A percentile compares a stretch with the other conserved stretches of the same genome.
These are phyloP conservation scores for Ariolimax columbianus DNA, from an alignment of 2,888 invertebrate genomes.

Conservation along the genomic window DNA sequence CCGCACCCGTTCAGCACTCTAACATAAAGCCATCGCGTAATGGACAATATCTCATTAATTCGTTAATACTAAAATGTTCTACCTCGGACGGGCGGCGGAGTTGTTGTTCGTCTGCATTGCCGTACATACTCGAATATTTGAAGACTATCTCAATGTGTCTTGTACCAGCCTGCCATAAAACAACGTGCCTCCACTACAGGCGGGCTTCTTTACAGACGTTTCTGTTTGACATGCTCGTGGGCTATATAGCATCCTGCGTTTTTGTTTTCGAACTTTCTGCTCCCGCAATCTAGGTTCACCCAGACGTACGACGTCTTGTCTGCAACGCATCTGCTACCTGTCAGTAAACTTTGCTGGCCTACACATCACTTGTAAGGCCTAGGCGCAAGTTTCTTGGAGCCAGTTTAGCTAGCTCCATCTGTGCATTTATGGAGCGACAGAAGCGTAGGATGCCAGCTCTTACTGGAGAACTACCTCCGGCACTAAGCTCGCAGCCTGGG, in stretches of 20 bases:
- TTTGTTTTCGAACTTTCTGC: not conserved
- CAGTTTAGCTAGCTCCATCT: not conserved
- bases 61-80: no score
- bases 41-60: no score
- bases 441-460: conserved; percentile 6
- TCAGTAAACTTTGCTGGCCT: not conserved
- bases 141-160: no score
- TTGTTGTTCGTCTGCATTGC: no score
- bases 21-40: no score
- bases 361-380: not conserved
- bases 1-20: no score
- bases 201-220: not conserved
- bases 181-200: not conserved
- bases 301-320: not conserved
- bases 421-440: conserved; percentile 36
- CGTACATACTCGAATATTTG: no score
- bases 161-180: no score
- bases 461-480: not conserved
- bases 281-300: not conserved
- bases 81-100: no score
- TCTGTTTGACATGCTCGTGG: not conserved
- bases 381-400: not conserved
- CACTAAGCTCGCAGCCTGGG: not conserved
- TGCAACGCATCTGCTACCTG: not conserved
- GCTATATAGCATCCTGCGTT: not conserved